Conservation (phyloP, 2,888 invertebrate genomes). For the Macrosiphum euphorbiae region DNA sequence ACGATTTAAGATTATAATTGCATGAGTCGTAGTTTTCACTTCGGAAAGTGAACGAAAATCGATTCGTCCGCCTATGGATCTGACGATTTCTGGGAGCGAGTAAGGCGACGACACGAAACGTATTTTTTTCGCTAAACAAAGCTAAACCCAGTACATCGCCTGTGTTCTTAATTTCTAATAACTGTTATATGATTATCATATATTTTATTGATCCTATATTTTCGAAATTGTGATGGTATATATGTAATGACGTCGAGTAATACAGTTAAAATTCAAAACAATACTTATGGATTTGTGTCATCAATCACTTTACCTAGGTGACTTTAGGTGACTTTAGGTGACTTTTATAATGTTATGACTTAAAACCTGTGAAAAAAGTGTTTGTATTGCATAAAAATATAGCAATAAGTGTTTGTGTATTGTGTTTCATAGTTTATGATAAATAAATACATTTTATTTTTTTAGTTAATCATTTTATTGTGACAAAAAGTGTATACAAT, state of each 20-base stretch:
- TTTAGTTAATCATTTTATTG: not conserved
- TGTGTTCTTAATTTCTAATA: not conserved
- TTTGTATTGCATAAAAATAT: not conserved
- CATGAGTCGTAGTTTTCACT: constrained; percentile 10
- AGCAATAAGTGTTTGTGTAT: not conserved
- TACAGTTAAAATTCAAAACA: not conserved
- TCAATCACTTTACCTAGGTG: not conserved
- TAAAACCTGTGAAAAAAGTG: not conserved
- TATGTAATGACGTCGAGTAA: not conserved
- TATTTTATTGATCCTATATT: not conserved
- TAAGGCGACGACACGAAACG: not conserved
- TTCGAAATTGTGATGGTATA: not conserved
- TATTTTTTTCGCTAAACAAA: not conserved
- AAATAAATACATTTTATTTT: not conserved
- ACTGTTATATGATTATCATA: not conserved
- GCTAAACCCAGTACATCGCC: not conserved
- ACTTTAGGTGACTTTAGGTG: not conserved
- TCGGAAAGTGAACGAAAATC: constrained; percentile 31
- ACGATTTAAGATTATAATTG: constrained; percentile 20
- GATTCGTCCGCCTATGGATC: not conserved
- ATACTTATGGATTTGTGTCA: not conserved
- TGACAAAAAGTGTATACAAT: not conserved
- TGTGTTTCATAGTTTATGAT: not conserved
- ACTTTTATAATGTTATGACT: not conserved
- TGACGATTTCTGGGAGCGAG: not conserved